Conservation (phyloP, 2,113 vertebrate genomes). For the Formicarius rufipectus region DNA sequence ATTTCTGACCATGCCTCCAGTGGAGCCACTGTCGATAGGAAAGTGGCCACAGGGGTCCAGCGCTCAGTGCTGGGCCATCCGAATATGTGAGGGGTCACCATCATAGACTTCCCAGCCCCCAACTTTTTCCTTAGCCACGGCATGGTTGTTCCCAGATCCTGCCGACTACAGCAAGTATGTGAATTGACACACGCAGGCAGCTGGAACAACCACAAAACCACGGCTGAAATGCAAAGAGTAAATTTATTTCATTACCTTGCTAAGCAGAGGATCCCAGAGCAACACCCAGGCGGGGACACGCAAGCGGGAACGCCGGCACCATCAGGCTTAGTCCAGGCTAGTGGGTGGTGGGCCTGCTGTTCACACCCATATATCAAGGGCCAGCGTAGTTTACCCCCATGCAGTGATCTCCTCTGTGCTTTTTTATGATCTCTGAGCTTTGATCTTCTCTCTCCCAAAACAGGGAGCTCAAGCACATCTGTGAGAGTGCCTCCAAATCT, state of each 20-base stretch:
- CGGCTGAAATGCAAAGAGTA: neutral
- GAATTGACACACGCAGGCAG: neutral
- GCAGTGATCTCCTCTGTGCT: neutral
- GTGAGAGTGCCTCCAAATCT: neutral
- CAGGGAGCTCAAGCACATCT: neutral
- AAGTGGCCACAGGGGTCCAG: too few relatives aligned
- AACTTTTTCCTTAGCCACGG: neutral
- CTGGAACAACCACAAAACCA: neutral
- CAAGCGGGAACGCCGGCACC: neutral
- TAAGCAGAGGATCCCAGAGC: neutral
- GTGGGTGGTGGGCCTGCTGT: neutral
- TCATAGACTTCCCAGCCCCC: fast-evolving
- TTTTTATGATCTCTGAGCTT: neutral
- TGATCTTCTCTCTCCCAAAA: neutral
- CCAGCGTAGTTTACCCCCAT: neutral
- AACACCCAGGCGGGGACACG: neutral
- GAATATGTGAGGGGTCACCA: neutral
- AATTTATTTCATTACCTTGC: neutral
- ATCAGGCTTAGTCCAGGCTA: neutral
- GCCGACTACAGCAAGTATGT: neutral
- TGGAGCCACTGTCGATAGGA: too few relatives aligned
- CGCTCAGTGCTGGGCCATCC: too few relatives aligned
- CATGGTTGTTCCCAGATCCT: too few relatives aligned
- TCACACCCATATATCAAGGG: neutral
- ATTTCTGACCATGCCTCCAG: neutral